Base-by-base conservation (phyloP, 2,888 invertebrate genomes). In the Pachydiplax longipennis region DNA sequence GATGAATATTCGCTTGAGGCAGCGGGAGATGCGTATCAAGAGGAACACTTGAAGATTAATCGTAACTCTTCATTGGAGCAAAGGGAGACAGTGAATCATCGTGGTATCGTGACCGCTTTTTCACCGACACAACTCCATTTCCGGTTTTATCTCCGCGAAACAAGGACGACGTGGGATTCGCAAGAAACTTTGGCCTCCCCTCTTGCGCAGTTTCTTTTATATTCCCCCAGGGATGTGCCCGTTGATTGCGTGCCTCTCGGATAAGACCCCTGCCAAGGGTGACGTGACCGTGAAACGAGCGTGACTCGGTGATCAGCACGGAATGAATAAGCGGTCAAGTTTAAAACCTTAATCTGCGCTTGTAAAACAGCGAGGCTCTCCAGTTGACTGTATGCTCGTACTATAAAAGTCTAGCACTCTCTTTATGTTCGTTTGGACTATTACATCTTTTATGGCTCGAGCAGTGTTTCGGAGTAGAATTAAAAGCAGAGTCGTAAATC, bases 141-240 rank as follows among this genome's bases (percentile, higher is more conserved):
- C 65, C 25, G 22, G 1, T 73, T 73, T 73, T 73, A 73, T 73
- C 31, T 73, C 31, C 13, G 13, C 10, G 73, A 73, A 73, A 73
- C 73, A 73, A 25, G 73, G 22, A 31, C 53, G 44, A 10, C 65
- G n/a, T 8, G 25, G 22, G 22, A 22, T 65, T 73, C 31, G 73
- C 73, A 73, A 73, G 73, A 31, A 73, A 73, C 25, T 73, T 65
- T n/a, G 44, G 65, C 65, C 31, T 61, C 15, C 18, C n/a, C 73
- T 31, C 31, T 65, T 53, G 61, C 61, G 87, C 58, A 73, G 31
- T 31, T 53, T 35, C 61, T 65, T 53, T 87, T 65, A 87, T 87
- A 61, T 87, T 65, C 40, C 87, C 61, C 87, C 37, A 22, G 61
- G 87, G 87, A 87, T 58, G 65, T n/a, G 61, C 61, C 87, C 87